Evolutionary conservation across 2,888 invertebrate genomes (phyloP).

Genomic region (Sturmia bella): DNA sequence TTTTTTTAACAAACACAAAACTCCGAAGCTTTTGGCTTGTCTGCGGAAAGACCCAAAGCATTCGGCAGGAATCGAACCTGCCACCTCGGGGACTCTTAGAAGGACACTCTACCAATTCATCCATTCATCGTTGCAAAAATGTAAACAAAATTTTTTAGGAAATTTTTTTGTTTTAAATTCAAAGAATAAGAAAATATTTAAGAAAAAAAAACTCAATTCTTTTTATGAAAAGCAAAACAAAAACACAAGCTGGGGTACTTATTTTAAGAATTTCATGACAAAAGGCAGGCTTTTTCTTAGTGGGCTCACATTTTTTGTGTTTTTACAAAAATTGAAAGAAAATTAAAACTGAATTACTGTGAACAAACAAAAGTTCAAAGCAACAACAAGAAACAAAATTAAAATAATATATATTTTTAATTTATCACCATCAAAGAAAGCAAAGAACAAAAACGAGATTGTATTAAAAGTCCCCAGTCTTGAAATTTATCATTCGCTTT

Average conservation of each 20-base stretch:
- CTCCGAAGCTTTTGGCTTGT: too few relatives aligned
- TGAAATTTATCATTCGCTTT: conserved; percentile 18
- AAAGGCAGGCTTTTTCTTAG: conserved; percentile 47
- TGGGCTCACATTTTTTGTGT: conserved; percentile 18
- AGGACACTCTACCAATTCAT: too few relatives aligned
- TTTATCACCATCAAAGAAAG: conserved; percentile 66
- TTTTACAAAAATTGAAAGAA: conserved; percentile 59
- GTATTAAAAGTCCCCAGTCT: conserved; percentile 15
- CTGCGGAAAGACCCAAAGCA: too few relatives aligned
- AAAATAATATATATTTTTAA: conserved; percentile 67
- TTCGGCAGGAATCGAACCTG: too few relatives aligned
- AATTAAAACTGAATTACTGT: conserved; percentile 70
- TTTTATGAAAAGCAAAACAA: conserved; percentile 8
- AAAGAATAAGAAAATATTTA: too few relatives aligned
- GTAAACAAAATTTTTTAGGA: too few relatives aligned
- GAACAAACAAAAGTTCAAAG: conserved; percentile 13
- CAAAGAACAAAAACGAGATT: neutral
- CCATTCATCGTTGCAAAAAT: too few relatives aligned
- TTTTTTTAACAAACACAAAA: too few relatives aligned
- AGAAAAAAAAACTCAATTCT: too few relatives aligned
- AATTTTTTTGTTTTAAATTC: too few relatives aligned
- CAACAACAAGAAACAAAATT: conserved; percentile 41
- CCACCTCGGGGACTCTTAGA: too few relatives aligned
- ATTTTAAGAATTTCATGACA: conserved; percentile 45
- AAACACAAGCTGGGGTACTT: conserved; percentile 48